A percentile compares a stretch with the other conserved stretches of the same genome.
These are phyloP conservation scores for Nothoprocta perdicaria DNA, from an alignment of 2,113 vertebrate genomes.

Conservation along the genomic window DNA sequence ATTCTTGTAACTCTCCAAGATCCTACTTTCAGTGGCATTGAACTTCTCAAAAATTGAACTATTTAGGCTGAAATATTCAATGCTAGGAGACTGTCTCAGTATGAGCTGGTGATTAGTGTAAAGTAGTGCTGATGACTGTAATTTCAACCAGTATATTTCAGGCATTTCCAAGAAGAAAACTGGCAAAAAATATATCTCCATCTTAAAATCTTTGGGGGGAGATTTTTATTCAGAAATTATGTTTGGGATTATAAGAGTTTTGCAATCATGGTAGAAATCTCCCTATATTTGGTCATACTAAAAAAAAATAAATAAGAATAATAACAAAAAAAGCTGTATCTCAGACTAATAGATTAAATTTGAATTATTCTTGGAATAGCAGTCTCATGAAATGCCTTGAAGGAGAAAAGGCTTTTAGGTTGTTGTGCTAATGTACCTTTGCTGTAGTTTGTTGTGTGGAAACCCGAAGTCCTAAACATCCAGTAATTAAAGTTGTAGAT, in stretches of 20 bases:
- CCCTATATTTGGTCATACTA: neutral
- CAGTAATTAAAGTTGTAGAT: neutral
- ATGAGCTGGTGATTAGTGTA: neutral
- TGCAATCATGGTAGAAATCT: neutral
- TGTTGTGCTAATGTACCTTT: neutral
- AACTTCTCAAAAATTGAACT: neutral
- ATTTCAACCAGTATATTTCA: constrained; percentile 8
- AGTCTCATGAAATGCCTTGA: no score
- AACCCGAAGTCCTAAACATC: neutral
- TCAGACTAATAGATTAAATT: neutral
- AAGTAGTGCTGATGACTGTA: neutral
- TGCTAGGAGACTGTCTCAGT: neutral
- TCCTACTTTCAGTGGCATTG: neutral
- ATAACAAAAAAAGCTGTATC: neutral
- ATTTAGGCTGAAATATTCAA: neutral
- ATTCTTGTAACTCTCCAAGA: neutral
- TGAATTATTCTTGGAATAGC: neutral
- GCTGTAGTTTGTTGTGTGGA: neutral
- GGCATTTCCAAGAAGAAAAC: neutral
- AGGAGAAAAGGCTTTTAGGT: neutral
- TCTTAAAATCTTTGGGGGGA: neutral
- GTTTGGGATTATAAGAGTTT: neutral
- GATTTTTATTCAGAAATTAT: neutral
- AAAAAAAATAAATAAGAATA: neutral
- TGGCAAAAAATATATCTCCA: neutral